A percentile compares a stretch with the other conserved stretches of the same genome.
Evolutionary conservation across 2,113 vertebrate species (phyloP).

Genomic region (Brachypodius melanocephalos): DNA sequence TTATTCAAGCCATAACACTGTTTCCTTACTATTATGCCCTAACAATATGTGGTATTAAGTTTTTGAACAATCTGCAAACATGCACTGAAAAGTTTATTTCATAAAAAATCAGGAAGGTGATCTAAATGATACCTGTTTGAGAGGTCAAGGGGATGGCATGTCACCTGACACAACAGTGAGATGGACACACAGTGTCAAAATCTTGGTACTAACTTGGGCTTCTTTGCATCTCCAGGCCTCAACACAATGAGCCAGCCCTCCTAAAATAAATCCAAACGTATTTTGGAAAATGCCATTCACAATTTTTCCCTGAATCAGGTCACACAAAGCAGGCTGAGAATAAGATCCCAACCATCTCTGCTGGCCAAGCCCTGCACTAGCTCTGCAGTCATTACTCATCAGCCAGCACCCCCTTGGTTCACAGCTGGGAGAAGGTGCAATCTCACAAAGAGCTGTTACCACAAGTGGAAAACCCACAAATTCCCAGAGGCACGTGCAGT

Average conservation of each 20-base stretch:
- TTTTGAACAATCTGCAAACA: not conserved
- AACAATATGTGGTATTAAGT: not conserved
- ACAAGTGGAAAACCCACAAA: not conserved
- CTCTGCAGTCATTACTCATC: not conserved
- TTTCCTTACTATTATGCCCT: not conserved
- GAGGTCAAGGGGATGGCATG: not conserved
- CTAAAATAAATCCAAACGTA: not conserved
- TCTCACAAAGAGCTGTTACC: not conserved
- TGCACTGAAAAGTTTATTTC: not conserved
- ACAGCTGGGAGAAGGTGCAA: not conserved
- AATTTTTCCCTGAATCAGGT: not conserved
- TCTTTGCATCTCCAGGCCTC: not conserved
- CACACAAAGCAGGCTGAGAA: not conserved
- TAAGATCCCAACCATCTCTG: not conserved
- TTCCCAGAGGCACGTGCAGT: slow-evolving; percentile 21
- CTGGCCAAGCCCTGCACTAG: not conserved
- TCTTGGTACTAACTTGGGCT: not conserved
- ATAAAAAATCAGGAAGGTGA: not conserved
- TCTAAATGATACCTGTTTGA: too few relatives aligned
- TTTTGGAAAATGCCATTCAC: not conserved
- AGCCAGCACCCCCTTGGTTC: not conserved
- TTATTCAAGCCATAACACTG: not conserved
- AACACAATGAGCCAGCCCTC: not conserved
- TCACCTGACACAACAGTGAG: not conserved
- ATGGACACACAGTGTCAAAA: not conserved